Evolutionary conservation across 2,888 invertebrate species (phyloP).

Genomic region (Ypsolopha scabrella): DNA sequence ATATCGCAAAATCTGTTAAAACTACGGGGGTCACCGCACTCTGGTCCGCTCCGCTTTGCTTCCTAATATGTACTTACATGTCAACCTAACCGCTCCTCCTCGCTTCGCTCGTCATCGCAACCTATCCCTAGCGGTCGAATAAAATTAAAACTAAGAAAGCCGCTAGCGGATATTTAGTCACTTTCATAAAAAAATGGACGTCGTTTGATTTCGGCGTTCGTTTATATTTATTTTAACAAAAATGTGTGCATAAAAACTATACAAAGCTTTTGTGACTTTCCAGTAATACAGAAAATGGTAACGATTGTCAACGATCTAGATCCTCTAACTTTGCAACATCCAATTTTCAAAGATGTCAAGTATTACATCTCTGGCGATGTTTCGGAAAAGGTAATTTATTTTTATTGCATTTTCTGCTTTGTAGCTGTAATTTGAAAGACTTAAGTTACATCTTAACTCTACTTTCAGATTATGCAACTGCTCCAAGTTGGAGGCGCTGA

Average conservation of each 20-base stretch:
- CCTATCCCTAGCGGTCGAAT: no score
- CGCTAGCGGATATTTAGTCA: no score
- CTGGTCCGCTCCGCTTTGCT: no score
- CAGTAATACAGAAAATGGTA: conserved; percentile 57
- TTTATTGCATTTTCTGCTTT: conserved; percentile 9
- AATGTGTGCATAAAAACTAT: background rate
- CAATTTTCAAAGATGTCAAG: conserved; percentile 86
- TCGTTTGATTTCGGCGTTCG: background rate
- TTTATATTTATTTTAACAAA: conserved; percentile 1
- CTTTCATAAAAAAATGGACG: conserved; percentile 1
- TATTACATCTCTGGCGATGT: conserved; percentile 87
- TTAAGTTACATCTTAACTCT: conserved; percentile 14
- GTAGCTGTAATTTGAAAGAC: background rate
- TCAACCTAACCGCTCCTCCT: no score
- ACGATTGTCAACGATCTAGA: conserved; percentile 67
- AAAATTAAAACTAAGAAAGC: no score
- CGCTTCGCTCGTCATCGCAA: no score
- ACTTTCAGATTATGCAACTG: conserved; percentile 78
- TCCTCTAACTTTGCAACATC: conserved; percentile 65
- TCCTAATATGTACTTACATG: no score
- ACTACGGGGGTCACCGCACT: no score
- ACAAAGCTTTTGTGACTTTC: conserved; percentile 9
- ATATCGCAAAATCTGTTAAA: no score
- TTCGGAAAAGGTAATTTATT: conserved; percentile 73
- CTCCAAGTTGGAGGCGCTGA: conserved; percentile 91